Percentiles rank a stretch among this genome's conserved stretches.
phyloP scores from a whole-genome alignment of 1,140 invertebrate genomes.

The Leptinotarsa lineolata region DNA sequence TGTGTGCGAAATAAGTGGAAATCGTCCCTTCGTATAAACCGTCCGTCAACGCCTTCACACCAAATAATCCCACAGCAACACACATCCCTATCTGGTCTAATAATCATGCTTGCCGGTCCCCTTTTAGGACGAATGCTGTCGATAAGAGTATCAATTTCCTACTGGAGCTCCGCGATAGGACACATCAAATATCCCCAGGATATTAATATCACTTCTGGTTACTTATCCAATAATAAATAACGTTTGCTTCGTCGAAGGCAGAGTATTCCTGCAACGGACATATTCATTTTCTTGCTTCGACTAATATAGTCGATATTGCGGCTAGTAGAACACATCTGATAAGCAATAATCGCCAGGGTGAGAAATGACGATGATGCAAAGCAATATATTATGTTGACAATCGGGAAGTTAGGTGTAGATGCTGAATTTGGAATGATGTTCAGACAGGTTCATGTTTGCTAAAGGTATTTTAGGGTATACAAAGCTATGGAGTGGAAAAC shows the following conservation, averaged over 20 bases:
- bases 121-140: not conserved
- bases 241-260: not conserved
- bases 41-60: not conserved
- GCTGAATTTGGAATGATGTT: no score
- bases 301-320: not conserved
- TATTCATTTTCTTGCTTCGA: constrained; percentile 3
- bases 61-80: not conserved
- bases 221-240: constrained; percentile 22
- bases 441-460: no score
- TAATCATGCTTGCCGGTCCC: not conserved
- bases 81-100: not conserved
- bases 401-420: no score
- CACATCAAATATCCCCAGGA: constrained; percentile 20
- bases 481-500: no score
- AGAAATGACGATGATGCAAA: no score
- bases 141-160: constrained; percentile 23
- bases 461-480: no score
- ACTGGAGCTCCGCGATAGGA: constrained; percentile 8
- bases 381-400: no score
- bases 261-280: constrained; percentile 10
- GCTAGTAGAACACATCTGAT: not conserved
- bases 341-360: not conserved
- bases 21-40: no score
- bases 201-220: constrained; percentile 25
- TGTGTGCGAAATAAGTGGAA: no score